Base-by-base conservation (phyloP, 2,888 invertebrate genomes). In the Caenorhabditis sp. region DNA sequence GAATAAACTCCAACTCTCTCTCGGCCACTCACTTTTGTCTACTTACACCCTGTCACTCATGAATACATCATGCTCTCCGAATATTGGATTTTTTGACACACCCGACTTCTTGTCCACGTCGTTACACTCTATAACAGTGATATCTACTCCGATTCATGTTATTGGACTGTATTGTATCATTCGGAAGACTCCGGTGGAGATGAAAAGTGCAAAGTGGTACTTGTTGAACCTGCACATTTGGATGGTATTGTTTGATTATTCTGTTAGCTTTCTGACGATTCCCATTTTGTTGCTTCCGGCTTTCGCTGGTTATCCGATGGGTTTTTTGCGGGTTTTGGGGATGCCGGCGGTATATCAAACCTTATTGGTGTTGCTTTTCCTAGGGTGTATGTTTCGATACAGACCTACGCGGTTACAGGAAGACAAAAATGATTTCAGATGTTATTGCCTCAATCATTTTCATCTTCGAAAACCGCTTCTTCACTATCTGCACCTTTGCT, bases 101-200 rank as follows among this genome's bases (percentile, higher is more conserved):
- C 59, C 72, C 0, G 47, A 47, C 6, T 59, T 59, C 8, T 8
- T 72, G 1, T 8, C 28, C 12, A 16, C 10, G 14, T 14, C 73
- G 12, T 19, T 61, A 16, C 49, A 61, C n/a, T 26, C 35, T 10
- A 14, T 56, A 0, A 49, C 61, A 16, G 22, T 56, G 0, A 49
- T 74, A 12, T 54, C 63, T 6, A 63, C 64, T 12, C 74, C 74
- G 0, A 74, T 74, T 54, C 41, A 74, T 51, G 7, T 41, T 28
- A 19, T 74, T 1, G 74, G 63, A 2, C 6, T 74, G 3, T 74
- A 74, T n/a, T 64, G 63, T 56, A 41, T 74, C 19, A 24, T 74
- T 1, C 24, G 19, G 10, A 74, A 74, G 26, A 74, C 74, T n/a
- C 54, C 63, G 28, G 28, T 63, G 8, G 7, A 54, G 38, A 74